These are phyloP conservation scores for Nothocercus nigrocapillus DNA, from an alignment of 2,113 vertebrate species.

Conservation along the genomic window DNA sequence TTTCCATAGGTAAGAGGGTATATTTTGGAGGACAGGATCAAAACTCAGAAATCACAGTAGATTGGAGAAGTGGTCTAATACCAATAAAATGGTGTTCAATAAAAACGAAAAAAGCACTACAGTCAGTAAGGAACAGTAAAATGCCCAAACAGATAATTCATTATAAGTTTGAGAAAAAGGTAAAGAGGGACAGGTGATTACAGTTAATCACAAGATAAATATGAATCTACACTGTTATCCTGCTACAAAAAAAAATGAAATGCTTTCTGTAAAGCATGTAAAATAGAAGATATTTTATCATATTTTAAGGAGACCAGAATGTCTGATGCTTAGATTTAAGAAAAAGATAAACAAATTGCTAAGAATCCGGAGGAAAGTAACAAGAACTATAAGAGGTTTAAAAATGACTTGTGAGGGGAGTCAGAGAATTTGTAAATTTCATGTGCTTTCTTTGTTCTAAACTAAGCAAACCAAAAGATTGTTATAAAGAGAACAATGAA, in stretches of 20 bases:
- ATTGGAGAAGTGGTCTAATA: not conserved
- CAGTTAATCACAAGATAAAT: not conserved
- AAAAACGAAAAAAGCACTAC: not conserved
- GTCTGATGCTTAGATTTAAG: not conserved
- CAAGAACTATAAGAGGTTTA: not conserved
- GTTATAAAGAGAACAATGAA: not conserved
- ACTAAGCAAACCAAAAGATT: not conserved
- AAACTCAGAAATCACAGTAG: not conserved
- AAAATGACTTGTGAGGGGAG: not conserved
- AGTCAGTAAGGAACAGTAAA: not conserved
- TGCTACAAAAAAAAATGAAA: not conserved
- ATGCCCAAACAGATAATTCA: not conserved
- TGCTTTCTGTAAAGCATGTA: not conserved
- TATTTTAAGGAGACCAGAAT: not conserved
- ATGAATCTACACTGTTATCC: not conserved
- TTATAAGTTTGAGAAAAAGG: not conserved
- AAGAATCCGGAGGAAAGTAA: not conserved
- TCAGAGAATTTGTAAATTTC: not conserved
- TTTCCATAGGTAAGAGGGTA: not conserved
- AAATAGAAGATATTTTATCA: not conserved
- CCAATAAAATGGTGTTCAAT: not conserved
- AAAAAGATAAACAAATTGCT: not conserved
- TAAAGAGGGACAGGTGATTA: not conserved
- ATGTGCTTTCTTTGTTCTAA: not conserved
- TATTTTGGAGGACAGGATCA: not conserved